Evolutionary conservation across 2,113 vertebrate species (phyloP), one percentile per base, ranked within the genome.

Genomic region (Andinoacara biseriatus): DNA sequence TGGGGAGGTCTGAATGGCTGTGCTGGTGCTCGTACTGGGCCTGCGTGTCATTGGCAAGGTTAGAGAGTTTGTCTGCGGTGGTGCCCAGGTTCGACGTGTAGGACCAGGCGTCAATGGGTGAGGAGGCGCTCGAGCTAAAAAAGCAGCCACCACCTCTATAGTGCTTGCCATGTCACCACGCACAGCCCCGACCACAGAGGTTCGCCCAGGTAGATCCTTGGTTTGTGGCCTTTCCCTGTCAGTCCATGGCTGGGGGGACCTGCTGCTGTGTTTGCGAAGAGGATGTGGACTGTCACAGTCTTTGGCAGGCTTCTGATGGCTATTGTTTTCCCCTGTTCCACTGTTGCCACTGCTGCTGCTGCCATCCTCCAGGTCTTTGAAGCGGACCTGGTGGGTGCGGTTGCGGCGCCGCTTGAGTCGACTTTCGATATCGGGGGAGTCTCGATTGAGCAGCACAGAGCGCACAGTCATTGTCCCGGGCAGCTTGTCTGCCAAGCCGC

Each of bases 361-460:
- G 58, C 93, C 93, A 56, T 97, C 96, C 82, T 95, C 96, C 85
- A 96, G 84, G 92, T 97, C 96, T 91, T 97, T 96, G 57, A 97
- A 97, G 86, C 96, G 96, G 46, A 97, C 96, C 93, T 97, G 96
- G 87, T 97, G 96, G n/a, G 96, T 95, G 78, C 95, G 96, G 90
- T 89, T 95, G 60, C 96, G 95, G 24, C 96, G 95, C 18, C 95
- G 94, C 83, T 95, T 95, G 31, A 96, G 95, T 69, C 95, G 95
- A 76, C 93, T 96, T 92, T 97, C 95, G 29, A 94, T 91, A 83
- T 96, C 96, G 2, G 95, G 95, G 4, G 96, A 96, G 92, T 96
- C 96, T 31, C 96, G 94, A 88, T 96, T 96, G 54, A 97, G 96
- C 87, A 97, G 93, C 83, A 96, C 96, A 1, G 96, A 97, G 83